Conservation (phyloP, 2,113 vertebrate species). For the Chloropsis cyanopogon region DNA sequence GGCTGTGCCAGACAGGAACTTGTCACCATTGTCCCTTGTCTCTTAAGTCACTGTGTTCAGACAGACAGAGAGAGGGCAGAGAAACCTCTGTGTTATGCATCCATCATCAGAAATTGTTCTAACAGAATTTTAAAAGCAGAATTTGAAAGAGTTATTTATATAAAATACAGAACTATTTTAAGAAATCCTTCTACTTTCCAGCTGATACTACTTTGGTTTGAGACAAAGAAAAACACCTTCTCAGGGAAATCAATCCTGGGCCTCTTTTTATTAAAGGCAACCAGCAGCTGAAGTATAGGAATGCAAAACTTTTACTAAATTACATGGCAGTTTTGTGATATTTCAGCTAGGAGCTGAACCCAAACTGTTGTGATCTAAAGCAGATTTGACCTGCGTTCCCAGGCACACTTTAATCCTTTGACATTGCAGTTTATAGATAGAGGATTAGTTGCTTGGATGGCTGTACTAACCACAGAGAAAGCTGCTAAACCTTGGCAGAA, state of each 20-base stretch:
- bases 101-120: not conserved
- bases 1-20: not conserved
- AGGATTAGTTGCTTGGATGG: constrained; percentile 57
- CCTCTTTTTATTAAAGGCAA: constrained; percentile 58
- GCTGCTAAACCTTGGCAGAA: constrained; percentile 4
- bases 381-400: constrained; percentile 52
- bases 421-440: constrained; percentile 46
- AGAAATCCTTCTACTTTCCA: not conserved
- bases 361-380: constrained; percentile 62
- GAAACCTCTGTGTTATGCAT: not conserved
- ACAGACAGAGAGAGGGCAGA: not conserved
- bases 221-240: constrained; percentile 51
- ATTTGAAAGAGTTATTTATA: constrained; percentile 10
- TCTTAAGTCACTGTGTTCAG: not conserved
- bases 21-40: not conserved
- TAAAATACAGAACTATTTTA: not conserved
- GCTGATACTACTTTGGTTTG: constrained; percentile 36
- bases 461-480: constrained; percentile 8
- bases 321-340: constrained; percentile 55
- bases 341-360: constrained; percentile 50
- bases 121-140: not conserved
- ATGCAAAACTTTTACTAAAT: constrained; percentile 52
- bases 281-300: constrained; percentile 39
- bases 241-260: constrained; percentile 28
- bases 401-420: constrained; percentile 51